Evolutionary conservation across 2,797 vertebrate species (phyloP), one percentile per base, ranked within the genome.

Genomic region (Sarcoramphus papa): DNA sequence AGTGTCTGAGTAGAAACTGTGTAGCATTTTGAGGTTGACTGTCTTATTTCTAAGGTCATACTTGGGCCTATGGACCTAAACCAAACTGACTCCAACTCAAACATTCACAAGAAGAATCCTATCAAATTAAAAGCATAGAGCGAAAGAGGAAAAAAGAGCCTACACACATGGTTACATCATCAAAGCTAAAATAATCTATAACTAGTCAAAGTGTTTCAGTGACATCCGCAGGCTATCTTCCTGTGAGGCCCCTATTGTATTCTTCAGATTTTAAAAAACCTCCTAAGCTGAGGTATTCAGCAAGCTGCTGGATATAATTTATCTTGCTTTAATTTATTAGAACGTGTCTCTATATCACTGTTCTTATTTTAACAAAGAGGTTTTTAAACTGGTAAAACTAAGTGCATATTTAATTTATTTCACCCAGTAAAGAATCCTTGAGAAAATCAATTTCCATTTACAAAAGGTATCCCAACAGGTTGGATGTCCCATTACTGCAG

Each of bases 381-480:
- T 92, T 97, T 98, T 97, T 97, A 97, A 97, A 97, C 91, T 93
- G 88, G 97, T 95, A 96, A 92, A 97, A 96, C 88, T 43, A 95
- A 97, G 97, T 88, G 96, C 82, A 92, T 95, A 95, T 97, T 97
- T 97, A 97, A 98, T 98, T 98, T 97, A 96, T 98, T 97, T 97
- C 69, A 47, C 57, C 72, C 78, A 64, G 92, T 57, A 28, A 97
- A 94, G 92, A 96, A 95, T 95, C 88, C 95, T 95, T 69, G 37
- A 94, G 92, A 96, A 97, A 98, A 98, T 97, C 97, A 89, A 96
- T 98, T 97, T 97, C 96, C 97, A 96, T 97, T 97, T 97, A 90
- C 88, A 59, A 91, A 97, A n/a, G 92, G 86, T 83, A 65, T 87
- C 69, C 91, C 59, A 90, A 94, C 85, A 86, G 95, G 75, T 57